Conservation (phyloP, 2,113 vertebrate genomes). For the Zosterops hypoxanthus region DNA sequence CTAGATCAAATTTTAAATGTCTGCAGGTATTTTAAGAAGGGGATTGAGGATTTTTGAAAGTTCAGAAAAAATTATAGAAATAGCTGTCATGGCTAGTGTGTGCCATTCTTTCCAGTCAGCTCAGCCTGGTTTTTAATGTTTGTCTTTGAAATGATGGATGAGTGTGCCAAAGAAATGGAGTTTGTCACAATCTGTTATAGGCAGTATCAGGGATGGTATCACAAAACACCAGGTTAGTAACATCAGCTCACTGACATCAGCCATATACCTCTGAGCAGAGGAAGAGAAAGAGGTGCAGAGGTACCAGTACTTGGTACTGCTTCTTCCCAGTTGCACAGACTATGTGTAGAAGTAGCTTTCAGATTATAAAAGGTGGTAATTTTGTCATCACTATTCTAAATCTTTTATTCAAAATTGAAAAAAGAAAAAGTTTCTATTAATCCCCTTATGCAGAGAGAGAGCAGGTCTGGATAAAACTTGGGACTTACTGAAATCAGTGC, state of each 20-base stretch:
- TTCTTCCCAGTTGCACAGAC: background rate
- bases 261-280: background rate
- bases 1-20: conserved; percentile 17
- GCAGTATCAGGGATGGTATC: background rate
- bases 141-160: background rate
- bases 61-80: background rate
- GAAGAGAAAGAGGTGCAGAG: background rate
- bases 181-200: background rate
- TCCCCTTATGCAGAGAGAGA: background rate
- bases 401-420: background rate
- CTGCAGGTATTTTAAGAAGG: background rate
- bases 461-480: background rate
- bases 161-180: background rate
- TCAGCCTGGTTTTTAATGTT: background rate
- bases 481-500: background rate
- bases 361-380: background rate
- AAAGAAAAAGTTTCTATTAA: background rate
- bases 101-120: background rate
- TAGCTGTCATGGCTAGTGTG: background rate
- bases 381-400: background rate
- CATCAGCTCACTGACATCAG: background rate
- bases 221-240: background rate
- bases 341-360: background rate
- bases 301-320: background rate
- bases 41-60: background rate